Evolutionary conservation across 1,140 invertebrate genomes (phyloP).

Genomic region (Bombyx mori): ASM3026992v2 NC_085124.1:12060001-12060500

Average conservation of each 20-base stretch:
- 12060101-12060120: not conserved
- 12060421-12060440: not conserved
- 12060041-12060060: too few species aligned
- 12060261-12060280: slow-evolving; percentile 33
- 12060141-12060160: not conserved
- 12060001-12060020: too few species aligned
- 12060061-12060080: too few species aligned
- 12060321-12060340: slow-evolving; percentile 49
- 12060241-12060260: slow-evolving; percentile 14
- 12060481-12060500: too few species aligned
- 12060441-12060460: too few species aligned
- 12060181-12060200: not conserved
- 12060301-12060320: slow-evolving; percentile 47
- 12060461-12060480: too few species aligned
- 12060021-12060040: too few species aligned
- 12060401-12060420: slow-evolving; percentile 9
- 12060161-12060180: too few species aligned
- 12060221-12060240: slow-evolving; percentile 4
- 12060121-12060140: not conserved
- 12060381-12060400: slow-evolving; percentile 14
- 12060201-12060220: slow-evolving; percentile 2
- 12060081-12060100: not conserved
- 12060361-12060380: slow-evolving; percentile 24
- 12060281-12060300: slow-evolving; percentile 36
- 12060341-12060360: slow-evolving; percentile 51